Evolutionary conservation across 2,113 vertebrate species (phyloP).

Genomic region (Capricornis sumatraensis): DNA sequence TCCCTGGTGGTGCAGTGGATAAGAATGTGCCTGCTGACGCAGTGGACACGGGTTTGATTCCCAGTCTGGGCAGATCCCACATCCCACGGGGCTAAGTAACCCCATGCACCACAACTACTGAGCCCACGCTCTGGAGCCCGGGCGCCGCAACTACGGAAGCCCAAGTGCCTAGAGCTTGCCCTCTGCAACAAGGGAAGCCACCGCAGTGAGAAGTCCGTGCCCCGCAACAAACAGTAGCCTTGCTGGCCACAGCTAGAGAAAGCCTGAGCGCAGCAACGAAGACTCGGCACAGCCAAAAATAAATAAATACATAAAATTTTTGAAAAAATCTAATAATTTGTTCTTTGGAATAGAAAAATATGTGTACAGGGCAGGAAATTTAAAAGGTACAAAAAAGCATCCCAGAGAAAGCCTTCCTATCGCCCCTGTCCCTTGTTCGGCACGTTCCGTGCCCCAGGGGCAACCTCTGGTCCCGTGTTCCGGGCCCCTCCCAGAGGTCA

Average conservation of each 20-base stretch:
- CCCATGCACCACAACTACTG: not conserved
- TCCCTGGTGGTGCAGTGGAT: not conserved
- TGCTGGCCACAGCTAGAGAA: not conserved
- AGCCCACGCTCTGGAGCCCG: not conserved
- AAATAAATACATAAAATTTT: not conserved
- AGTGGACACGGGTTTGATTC: not conserved
- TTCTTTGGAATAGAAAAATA: not conserved
- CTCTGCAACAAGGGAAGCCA: not conserved
- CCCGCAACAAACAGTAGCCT: not conserved
- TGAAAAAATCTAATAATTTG: not conserved
- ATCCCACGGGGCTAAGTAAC: not conserved
- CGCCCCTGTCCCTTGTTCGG: not conserved
- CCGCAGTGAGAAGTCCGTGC: not conserved
- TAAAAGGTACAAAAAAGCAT: not conserved
- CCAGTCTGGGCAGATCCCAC: not conserved
- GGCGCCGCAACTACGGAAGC: accelerated
- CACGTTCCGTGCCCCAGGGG: too few species aligned
- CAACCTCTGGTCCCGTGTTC: not conserved
- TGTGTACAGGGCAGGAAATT: not conserved
- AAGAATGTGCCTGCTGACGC: not conserved
- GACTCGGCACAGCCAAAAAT: not conserved
- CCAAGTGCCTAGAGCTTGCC: not conserved
- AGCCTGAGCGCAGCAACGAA: not conserved
- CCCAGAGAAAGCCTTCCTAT: not conserved
- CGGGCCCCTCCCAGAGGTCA: not conserved